Evolutionary conservation across 1,140 invertebrate genomes (phyloP), one percentile per base, ranked within the genome.

Genomic region (Plodia interpunctella): DNA sequence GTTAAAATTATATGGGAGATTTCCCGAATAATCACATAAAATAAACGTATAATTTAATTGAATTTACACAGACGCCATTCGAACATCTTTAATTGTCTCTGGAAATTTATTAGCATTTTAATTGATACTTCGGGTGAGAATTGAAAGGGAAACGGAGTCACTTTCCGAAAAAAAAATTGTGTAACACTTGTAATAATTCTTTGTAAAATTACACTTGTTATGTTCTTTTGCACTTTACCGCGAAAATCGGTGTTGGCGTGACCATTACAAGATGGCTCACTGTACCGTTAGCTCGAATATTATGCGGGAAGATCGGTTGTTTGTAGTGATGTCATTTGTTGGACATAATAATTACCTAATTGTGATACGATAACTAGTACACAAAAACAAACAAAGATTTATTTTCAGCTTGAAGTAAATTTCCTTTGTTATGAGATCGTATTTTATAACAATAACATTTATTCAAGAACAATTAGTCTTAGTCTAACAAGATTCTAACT

Each of bases 111-210:
- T 63, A 50, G 44, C 44, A 20, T 15, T 55, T 55, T 63, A 63
- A 63, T 52, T 51, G 44, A 28, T 20, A 20, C 21, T 50, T 18
- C 13, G 13, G 10, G 32, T 56, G 60, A 38, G 44, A 63, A 59
- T 25, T 17, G 57, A 59, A 63, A 63, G 57, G 17, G 62, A 63
- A 57, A 57, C 20, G n/a, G 18, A 51, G 51, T 52, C 53, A 30
- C 62, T 59, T 63, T 63, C 55, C 35, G 50, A 59, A 55, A 55
- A 38, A n/a, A 18, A 5, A 38, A 35, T 55, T 38, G 30, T 55
- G 19, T 19, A 38, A 55, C 28, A 32, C 18, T 30, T 15, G 0
- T 17, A 32, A 53, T 55, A 28, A 17, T 55, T 55, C 30, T 18
- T 17, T 38, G 28, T 49, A 44, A 57, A 59, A 44, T 44, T 44